Base-by-base conservation (phyloP, 23 tunicate genomes). In the Botrylloides violaceus region DNA sequence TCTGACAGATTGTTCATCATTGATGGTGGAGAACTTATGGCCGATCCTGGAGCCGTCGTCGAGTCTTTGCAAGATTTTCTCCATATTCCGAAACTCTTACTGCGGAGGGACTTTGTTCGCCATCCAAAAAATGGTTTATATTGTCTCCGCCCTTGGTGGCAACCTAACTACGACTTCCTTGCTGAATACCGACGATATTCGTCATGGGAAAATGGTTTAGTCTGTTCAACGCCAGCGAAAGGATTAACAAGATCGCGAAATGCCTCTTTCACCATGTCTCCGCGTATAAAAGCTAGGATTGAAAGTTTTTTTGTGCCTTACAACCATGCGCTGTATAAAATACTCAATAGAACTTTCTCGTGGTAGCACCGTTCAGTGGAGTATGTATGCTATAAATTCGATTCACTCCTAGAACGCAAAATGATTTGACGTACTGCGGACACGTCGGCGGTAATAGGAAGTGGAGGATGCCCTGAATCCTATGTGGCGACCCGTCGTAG, bases 101-200 rank as follows among this genome's bases (percentile, higher is more conserved):
- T 38, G 0, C 21, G 12, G 64, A 43, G 26, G 26, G 74, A 68
- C 47, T 68, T 68, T 26, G 28, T 68, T 19, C 36, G 30, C 29
- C 23, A 2, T 38, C 58, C 58, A 43, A 38, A 43, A 20, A 68
- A 58, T 38, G 74, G 74, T 37, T 37, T 68, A 9, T 68, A n/a
- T 68, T 68, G 74, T 43, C 12, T 68, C 15, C 21, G 74, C 12
- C 74, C 74, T n/a, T 68, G 74, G 74, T 68, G 74, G 74, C 36
- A 68, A 12, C n/a, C 36, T 32, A 43, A 39, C 23, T 68, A 68
- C 57, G 57, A 68, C 29, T 68, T 68, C 37, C 25, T 5, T 28
- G 25, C 64, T 7, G 74, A 68, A 68, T 28, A 15, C 9, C 6
- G 24, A 4, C 57, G 29, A 4, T 6, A 24, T 25, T 19, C 20